phyloP scores from a whole-genome alignment of 2,888 invertebrate species.

The Phymatocera aterrima region DNA sequence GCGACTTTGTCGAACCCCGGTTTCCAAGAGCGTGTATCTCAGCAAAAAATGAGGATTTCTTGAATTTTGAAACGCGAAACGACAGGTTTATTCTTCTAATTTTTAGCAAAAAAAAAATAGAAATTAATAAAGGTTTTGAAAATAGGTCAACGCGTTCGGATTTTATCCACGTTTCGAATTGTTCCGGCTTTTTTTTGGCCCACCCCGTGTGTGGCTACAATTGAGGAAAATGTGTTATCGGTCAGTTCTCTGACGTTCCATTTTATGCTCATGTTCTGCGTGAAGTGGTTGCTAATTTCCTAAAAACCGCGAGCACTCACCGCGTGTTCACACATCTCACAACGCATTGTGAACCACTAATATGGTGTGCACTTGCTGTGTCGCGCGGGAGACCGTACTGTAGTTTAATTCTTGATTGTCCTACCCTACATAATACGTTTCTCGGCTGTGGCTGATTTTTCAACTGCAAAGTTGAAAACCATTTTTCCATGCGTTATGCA shows the following conservation, averaged over 20 bases:
- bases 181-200: too few relatives aligned
- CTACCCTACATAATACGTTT: not conserved
- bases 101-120: too few relatives aligned
- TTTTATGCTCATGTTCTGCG: not conserved
- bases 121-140: too few relatives aligned
- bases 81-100: too few relatives aligned
- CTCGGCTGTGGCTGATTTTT: not conserved
- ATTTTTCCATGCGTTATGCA: not conserved
- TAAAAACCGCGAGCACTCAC: not conserved
- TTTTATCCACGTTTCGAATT: too few relatives aligned
- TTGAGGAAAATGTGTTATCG: too few relatives aligned
- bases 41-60: not conserved
- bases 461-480: not conserved
- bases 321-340: not conserved
- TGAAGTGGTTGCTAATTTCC: not conserved
- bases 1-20: not conserved
- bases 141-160: too few relatives aligned
- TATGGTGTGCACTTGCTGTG: conserved; percentile 8
- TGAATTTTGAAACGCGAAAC: too few relatives aligned
- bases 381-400: conserved; percentile 10
- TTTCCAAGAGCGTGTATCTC: not conserved
- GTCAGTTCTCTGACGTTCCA: not conserved
- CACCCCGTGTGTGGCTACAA: too few relatives aligned
- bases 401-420: not conserved
- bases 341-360: not conserved